Base-by-base conservation (phyloP, 2,113 vertebrate species). In the Hylia prasina region DNA sequence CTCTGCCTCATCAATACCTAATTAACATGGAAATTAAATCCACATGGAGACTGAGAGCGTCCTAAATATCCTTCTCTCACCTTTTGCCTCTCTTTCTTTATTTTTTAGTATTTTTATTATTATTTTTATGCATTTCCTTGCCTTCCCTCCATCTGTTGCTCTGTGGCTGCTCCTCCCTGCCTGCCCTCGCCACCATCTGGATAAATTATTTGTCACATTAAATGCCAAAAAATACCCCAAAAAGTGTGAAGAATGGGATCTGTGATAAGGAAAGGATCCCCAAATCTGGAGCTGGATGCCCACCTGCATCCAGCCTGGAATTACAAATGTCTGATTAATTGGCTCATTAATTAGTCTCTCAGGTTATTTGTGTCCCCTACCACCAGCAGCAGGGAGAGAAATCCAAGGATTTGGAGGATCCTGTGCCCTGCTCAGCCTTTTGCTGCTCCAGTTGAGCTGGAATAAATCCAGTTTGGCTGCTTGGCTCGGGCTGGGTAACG, bases 131-230 rank as follows among this genome's bases (percentile, higher is more conserved):
- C 87, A 27, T 94, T 95, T 94, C 88, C 35, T 82, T 88, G 93
- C 91, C 86, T 94, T 37, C 82, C 77, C 28, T 13, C 96, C 96
- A 95, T 96, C 95, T 97, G 81, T 72, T 83, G 80, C 81, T 82
- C 56, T 1, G 60, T 54, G 89, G 80, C 27, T n/a, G 90, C 92
- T 94, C 66, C 90, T 47, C 37, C 89, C 91, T 14, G 57, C 66
- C 19, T 58, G 71, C 83, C 27, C 89, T 87, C 73, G 22, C 76
- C 89, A 13, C 96, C 96, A 96, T 95, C 95, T 96, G 95, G 87
- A 54, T n/a, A 25, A 64, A 92, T 83, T 35, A 75, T 78, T 88
- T 72, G 48, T 94, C 77, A 33, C 90, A 23, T 91, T 80, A 82
- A 94, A 96, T 79, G 79, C 68, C 28, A 60, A 50, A 45, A 51